phyloP scores from a whole-genome alignment of 2,113 vertebrate species.

The Podiceps cristatus region DNA sequence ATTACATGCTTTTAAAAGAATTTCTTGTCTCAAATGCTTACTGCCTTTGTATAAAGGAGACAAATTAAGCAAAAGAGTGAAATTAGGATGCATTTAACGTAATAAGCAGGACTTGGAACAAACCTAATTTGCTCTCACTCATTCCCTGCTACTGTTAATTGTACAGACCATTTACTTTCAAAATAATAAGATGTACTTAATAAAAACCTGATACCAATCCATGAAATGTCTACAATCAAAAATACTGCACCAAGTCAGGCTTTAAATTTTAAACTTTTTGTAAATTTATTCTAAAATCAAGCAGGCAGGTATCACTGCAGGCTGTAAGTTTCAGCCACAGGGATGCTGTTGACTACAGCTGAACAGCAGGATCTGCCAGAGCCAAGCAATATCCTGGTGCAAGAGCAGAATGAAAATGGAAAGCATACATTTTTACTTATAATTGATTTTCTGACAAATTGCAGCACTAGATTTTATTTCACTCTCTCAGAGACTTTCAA shows the following conservation, averaged over 20 bases:
- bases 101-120: neutral
- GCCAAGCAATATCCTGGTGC: neutral
- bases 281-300: neutral
- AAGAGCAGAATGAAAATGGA: neutral
- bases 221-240: neutral
- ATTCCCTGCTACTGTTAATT: neutral
- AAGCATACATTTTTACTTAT: neutral
- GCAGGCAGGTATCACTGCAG: neutral
- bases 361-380: neutral
- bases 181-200: neutral
- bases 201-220: neutral
- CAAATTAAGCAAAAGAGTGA: neutral
- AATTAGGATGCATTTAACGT: neutral
- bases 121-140: neutral
- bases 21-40: neutral
- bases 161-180: neutral
- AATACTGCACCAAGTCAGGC: neutral
- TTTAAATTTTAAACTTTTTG: neutral
- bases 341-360: neutral
- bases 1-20: neutral
- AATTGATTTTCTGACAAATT: neutral
- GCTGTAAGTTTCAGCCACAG: neutral
- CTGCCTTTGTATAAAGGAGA: neutral
- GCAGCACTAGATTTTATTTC: neutral
- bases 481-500: neutral